phyloP scores from a whole-genome alignment of 2,888 invertebrate species.

The Callimorpha dominula region DNA sequence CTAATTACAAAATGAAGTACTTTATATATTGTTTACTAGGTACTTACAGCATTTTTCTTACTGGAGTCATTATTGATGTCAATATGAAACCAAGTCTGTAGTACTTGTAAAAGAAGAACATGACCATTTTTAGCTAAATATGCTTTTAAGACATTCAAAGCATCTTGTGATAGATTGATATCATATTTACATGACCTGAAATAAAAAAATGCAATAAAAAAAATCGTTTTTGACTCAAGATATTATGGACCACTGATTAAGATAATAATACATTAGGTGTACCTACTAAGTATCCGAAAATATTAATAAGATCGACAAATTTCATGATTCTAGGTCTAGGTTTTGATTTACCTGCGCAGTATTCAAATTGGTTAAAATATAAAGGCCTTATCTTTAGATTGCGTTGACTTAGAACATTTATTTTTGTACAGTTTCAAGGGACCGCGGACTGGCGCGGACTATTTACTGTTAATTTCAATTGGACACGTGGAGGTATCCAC shows the following conservation, averaged over 20 bases:
- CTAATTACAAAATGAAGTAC: not conserved
- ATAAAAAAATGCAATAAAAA: conserved; percentile 21
- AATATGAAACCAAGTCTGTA: conserved; percentile 88
- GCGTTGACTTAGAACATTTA: too few species aligned
- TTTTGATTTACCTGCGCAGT: too few species aligned
- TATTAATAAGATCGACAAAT: too few species aligned
- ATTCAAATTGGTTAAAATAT: too few species aligned
- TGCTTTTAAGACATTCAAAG: conserved; percentile 87
- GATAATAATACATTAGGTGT: too few species aligned
- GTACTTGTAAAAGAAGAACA: conserved; percentile 89
- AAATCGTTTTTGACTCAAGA: not conserved
- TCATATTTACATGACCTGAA: conserved; percentile 91
- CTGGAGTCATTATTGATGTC: conserved; percentile 84
- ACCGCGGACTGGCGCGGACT: too few species aligned
- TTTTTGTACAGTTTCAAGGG: too few species aligned
- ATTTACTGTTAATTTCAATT: too few species aligned
- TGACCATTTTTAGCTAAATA: conserved; percentile 90
- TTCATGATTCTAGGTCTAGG: too few species aligned
- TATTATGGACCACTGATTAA: not conserved
- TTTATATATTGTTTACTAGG: not conserved
- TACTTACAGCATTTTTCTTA: conserved; percentile 72
- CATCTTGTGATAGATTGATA: conserved; percentile 89
- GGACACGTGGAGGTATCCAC: too few species aligned
- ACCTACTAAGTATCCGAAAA: too few species aligned
- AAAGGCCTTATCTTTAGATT: too few species aligned